phyloP scores from a whole-genome alignment of 2,888 invertebrate genomes.

The Phlogophora meticulosa region DNA sequence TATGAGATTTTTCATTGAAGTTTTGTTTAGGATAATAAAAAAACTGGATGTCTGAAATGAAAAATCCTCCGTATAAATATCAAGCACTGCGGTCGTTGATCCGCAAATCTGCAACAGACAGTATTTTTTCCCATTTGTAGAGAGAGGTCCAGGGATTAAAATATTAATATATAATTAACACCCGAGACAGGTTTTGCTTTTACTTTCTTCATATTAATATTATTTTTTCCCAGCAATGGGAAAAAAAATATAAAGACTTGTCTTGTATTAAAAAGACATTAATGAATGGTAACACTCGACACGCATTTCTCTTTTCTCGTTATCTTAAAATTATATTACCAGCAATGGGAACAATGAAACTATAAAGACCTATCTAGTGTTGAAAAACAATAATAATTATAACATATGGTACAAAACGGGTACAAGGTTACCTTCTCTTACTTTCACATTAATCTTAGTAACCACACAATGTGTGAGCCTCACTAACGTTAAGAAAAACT shows the following conservation, averaged over 20 bases:
- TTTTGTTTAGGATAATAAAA: conserved; percentile 1
- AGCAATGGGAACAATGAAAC: too few relatives aligned
- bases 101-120: neutral
- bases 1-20: conserved; percentile 2
- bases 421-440: neutral
- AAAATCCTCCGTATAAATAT: neutral
- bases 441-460: conserved; percentile 10
- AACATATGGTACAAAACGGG: too few relatives aligned
- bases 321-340: too few relatives aligned
- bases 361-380: too few relatives aligned
- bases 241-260: neutral
- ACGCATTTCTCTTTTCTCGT: too few relatives aligned
- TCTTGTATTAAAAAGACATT: neutral
- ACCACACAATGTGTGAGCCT: neutral
- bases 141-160: neutral
- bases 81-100: neutral
- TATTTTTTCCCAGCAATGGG: neutral
- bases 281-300: neutral
- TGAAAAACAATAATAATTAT: neutral
- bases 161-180: neutral
- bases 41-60: neutral
- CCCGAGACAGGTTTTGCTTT: neutral
- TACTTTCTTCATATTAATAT: neutral
- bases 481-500: neutral
- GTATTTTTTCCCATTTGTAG: neutral